These are phyloP conservation scores for Periophthalmus magnuspinnatus DNA, from an alignment of 2,797 vertebrate species.

Conservation along the genomic window DNA sequence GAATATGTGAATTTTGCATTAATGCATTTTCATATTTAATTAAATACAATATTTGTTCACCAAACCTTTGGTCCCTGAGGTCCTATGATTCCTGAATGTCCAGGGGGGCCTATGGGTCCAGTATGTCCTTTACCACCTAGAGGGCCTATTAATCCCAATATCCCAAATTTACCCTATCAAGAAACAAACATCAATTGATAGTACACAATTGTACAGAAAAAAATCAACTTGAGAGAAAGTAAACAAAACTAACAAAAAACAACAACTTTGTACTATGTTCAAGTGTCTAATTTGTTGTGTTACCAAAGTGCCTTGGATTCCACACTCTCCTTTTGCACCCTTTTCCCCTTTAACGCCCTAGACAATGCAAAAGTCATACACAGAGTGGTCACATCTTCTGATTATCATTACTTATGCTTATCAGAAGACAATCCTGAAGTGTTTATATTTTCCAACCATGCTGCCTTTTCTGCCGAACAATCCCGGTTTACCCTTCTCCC, in stretches of 20 bases:
- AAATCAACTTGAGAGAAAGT: not conserved
- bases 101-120: constrained; percentile 66
- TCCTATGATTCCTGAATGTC: constrained; percentile 65
- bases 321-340: constrained; percentile 68
- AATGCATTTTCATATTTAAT: not conserved
- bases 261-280: not conserved
- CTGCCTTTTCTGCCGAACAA: constrained; percentile 62
- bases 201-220: not conserved
- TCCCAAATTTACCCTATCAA: constrained; percentile 58
- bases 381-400: constrained; percentile 6
- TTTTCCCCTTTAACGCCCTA: constrained; percentile 64
- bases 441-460: constrained; percentile 51
- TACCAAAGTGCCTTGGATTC: constrained; percentile 64
- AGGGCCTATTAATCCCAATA: constrained; percentile 52
- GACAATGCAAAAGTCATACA: constrained; percentile 15
- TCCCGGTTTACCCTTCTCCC: constrained; percentile 61
- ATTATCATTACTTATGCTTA: constrained; percentile 8
- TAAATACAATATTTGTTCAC: not conserved
- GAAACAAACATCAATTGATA: constrained; percentile 10
- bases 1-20: not conserved
- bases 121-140: constrained; percentile 65
- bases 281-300: constrained; percentile 11
- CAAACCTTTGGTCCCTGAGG: constrained; percentile 66
- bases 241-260: not conserved
- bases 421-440: not conserved